Base-by-base conservation (phyloP, 2,888 invertebrate genomes). In the Mamestra brassicae region DNA sequence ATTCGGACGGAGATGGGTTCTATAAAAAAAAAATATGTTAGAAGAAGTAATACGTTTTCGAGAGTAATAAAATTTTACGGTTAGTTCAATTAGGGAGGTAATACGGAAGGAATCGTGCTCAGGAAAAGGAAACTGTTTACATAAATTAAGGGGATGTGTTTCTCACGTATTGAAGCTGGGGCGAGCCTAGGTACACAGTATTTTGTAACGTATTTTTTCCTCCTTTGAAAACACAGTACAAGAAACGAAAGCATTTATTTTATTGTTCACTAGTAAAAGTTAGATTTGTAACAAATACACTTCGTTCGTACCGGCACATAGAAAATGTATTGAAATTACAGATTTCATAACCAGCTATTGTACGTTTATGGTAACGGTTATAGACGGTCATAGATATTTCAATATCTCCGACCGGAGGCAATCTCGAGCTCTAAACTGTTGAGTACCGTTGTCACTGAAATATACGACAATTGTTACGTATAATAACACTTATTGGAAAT, bases 1-100 rank as follows among this genome's bases (percentile, higher is more conserved):
- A 98, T 97, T 94, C 98, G 98, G 88, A 98, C 98, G 87, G 98
- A 97, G 90, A 98, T 96, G 74, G 98, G 98, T 89, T 98, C 98
- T 98, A 95, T 86, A 74, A 74, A 57, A 80, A 80, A 45, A 83
- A 63, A 79, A 70, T 64, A 73, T 61, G 73, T 75, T 66, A 74
- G 63, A 73, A 63, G 72, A 78, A 74, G 75, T 63, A 65, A 78
- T 73, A 78, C 45, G 60, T 78, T 74, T 72, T 85, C 50, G 61
- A 64, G 60, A 64, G 83, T 42, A 76, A 78, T 83, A 79, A 71
- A 84, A 76, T 80, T 82, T 82, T 82, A 87, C 80, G 86, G 79
- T 80, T 82, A 85, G 73, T 45, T 64, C 86, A 86, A 86, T 86
- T 82, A 87, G 76, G 81, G 26, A 10, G 36, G 79, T 74, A 80